These are phyloP conservation scores for Tinamus major DNA, from an alignment of 2,797 vertebrate species.

Conservation along the genomic window DNA sequence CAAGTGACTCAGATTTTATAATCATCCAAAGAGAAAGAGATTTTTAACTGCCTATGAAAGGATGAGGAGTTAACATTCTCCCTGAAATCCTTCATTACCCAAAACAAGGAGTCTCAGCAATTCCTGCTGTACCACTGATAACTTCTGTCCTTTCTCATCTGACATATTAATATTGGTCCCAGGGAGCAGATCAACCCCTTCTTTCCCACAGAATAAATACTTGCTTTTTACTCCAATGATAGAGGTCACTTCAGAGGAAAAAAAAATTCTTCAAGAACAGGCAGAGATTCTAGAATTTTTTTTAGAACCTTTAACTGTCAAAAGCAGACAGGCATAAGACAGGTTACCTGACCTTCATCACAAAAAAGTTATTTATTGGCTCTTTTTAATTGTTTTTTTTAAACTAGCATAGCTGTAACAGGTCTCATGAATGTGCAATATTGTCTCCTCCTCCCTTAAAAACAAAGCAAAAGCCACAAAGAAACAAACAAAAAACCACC, in stretches of 20 bases:
- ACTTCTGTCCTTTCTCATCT: background rate
- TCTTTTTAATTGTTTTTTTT: background rate
- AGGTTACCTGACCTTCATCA: background rate
- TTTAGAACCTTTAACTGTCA: background rate
- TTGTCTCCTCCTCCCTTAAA: background rate
- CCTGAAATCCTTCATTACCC: background rate
- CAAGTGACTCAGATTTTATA: background rate
- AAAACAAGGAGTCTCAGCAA: background rate
- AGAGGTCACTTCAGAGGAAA: background rate
- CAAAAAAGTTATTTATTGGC: background rate
- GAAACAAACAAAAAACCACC: background rate
- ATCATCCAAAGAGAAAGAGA: background rate
- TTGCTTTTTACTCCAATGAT: background rate
- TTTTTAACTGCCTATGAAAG: background rate
- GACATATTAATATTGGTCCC: background rate
- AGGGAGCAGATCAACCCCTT: background rate
- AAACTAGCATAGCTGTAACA: background rate
- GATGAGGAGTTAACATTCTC: background rate
- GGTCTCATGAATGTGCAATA: background rate
- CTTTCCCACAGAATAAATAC: fast-evolving
- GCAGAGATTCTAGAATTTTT: background rate
- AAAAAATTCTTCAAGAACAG: background rate
- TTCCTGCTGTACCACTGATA: background rate
- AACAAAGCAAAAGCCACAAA: background rate
- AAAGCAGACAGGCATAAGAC: background rate